These are phyloP conservation scores for Hyperoodon ampullatus DNA, from an alignment of 2,113 vertebrate genomes.

Conservation along the genomic window DNA sequence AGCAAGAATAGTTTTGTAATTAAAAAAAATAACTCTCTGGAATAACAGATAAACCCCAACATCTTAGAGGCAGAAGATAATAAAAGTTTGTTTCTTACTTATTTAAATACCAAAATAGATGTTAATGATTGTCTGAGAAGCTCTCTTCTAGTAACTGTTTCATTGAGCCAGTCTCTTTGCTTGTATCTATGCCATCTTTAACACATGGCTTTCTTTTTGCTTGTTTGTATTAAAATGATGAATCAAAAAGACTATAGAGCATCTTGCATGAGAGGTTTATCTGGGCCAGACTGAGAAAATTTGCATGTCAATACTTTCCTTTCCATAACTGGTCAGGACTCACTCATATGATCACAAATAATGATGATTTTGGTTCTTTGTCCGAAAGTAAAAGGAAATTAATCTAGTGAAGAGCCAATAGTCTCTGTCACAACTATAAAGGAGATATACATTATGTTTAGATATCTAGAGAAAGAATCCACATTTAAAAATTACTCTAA, in stretches of 20 bases:
- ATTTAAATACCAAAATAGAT: background rate
- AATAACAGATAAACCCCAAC: background rate
- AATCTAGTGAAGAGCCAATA: background rate
- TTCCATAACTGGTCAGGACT: background rate
- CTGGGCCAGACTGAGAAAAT: background rate
- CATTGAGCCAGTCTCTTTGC: background rate
- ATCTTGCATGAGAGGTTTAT: background rate
- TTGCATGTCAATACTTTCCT: background rate
- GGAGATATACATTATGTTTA: background rate
- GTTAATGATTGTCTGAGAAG: background rate
- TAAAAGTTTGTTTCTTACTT: background rate
- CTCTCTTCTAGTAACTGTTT: background rate
- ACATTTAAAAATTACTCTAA: background rate
- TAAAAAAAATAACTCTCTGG: background rate
- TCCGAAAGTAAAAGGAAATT: background rate
- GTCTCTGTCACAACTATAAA: background rate
- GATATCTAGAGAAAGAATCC: background rate
- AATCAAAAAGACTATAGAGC: background rate
- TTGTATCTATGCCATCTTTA: background rate
- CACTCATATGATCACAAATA: background rate
- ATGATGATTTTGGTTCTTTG: background rate
- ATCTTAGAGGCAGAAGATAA: background rate
- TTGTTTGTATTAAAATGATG: background rate
- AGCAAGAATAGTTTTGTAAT: background rate
- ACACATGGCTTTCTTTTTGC: background rate